These are phyloP conservation scores for Halictus ligatus DNA, from an alignment of 2,888 invertebrate genomes.

Conservation along the genomic window DNA sequence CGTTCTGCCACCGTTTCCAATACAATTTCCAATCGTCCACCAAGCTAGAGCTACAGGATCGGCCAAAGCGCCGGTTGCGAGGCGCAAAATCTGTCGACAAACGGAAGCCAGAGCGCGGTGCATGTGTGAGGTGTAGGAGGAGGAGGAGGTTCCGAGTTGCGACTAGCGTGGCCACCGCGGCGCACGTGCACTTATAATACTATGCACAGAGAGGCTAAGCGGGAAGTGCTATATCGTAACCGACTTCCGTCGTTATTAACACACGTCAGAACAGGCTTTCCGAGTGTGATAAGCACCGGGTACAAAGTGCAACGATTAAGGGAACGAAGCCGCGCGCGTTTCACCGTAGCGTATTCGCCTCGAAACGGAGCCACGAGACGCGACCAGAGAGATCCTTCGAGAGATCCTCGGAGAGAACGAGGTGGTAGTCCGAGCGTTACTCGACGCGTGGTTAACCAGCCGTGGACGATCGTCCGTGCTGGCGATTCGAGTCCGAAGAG, in stretches of 20 bases:
- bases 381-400: not conserved
- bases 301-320: constrained; percentile 61
- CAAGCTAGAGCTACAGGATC: not conserved
- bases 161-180: constrained; percentile 34
- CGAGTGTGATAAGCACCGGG: constrained; percentile 71
- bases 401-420: constrained; percentile 13
- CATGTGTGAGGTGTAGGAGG: constrained; percentile 29
- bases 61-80: not conserved
- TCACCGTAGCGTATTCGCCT: not conserved
- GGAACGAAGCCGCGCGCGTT: constrained; percentile 18
- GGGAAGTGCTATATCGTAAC: constrained; percentile 76
- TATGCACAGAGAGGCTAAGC: constrained; percentile 61
- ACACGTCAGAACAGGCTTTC: constrained; percentile 73
- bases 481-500: not conserved
- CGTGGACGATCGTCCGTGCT: constrained; percentile 5
- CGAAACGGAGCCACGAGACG: not conserved
- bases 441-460: constrained; percentile 20
- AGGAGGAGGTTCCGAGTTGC: constrained; percentile 33
- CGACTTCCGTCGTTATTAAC: constrained; percentile 77
- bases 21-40: not conserved
- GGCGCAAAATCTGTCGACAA: constrained; percentile 46
- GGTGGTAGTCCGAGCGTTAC: constrained; percentile 15
- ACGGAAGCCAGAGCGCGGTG: constrained; percentile 30
- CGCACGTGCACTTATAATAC: constrained; percentile 68
- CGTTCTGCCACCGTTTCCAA: not conserved